Evolutionary conservation across 53 echinoderm and acorn worm species (phyloP).

Genomic region (Antedon mediterranea): DNA sequence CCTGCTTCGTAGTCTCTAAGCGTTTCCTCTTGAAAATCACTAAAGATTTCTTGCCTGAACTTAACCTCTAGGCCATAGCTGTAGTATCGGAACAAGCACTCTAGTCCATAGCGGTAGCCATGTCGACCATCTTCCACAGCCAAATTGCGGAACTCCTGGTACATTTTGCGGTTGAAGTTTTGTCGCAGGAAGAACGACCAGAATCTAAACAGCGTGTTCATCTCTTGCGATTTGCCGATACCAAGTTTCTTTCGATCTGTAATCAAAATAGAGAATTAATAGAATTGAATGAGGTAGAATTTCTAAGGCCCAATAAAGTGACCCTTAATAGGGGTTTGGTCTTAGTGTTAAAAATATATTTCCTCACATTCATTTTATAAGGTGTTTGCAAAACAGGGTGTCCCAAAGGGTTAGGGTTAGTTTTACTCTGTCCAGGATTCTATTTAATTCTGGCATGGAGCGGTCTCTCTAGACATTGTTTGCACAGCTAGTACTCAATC

Average conservation of each 20-base stretch:
- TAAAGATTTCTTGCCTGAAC: constrained; percentile 76
- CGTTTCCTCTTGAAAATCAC: constrained; percentile 88
- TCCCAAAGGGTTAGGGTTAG: no score
- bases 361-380: background rate
- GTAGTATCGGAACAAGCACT: constrained; percentile 93
- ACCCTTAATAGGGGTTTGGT: no score
- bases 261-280: background rate
- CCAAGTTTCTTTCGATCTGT: constrained; percentile 98
- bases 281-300: background rate
- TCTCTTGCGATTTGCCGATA: constrained; percentile 96
- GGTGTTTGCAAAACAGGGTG: no score
- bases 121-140: constrained; percentile 75
- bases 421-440: no score
- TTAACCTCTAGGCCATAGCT: constrained; percentile 98
- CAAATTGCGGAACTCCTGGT: constrained; percentile 84
- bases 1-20: constrained; percentile 58
- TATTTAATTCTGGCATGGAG: no score
- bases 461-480: no score
- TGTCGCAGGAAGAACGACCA: constrained; percentile 99
- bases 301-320: no score
- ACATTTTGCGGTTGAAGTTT: constrained; percentile 99
- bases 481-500: no score
- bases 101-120: constrained; percentile 89
- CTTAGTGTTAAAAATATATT: no score
- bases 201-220: constrained; percentile 99